Evolutionary conservation across 2,113 vertebrate genomes (phyloP), one percentile per base, ranked within the genome.

Genomic region (Seriola quinqueradiata): DNA sequence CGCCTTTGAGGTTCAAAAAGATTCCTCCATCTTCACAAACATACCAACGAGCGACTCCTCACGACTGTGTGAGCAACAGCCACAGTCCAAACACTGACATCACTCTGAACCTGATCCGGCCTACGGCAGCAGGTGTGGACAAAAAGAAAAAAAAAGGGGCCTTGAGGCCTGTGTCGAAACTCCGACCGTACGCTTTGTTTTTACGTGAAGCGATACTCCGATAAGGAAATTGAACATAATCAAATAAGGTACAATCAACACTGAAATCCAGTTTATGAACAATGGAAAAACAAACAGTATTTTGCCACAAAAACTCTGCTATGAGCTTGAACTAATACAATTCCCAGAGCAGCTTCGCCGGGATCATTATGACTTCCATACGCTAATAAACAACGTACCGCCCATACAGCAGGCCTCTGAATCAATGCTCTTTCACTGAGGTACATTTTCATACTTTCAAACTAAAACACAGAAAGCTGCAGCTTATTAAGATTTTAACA

Each of bases 331-430:
- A 79, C 86, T 61, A 89, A 82, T 40, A 86, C 42, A 44, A 38
- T 28, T 64, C 28, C 64, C 25, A 42, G 73, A 81, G 60, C 52
- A 60, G 82, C 86, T 77, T 82, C 28, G 4, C 42, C 19, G 28
- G 64, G 65, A 87, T 85, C 70, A 58, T n/a, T 17, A 40, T 14
- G 44, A 59, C 64, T 57, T 75, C 23, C n/a, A 28, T 42, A 6
- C 61, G 70, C 79, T 21, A 79, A 87, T 84, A 88, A 83, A 92
- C 88, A 60, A 40, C 77, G 77, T 60, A 61, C 38, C 67, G 19
- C 5, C 12, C 40, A 21, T 1, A 58, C 11, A 59, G 85, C 42
- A 23, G 25, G 46, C 17, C 38, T 75, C 36, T 12, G n/a, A 50
- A 19, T 50, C 17, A 50, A 19, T 5, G 5, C 17, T 19, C 48